phyloP scores from a whole-genome alignment of 2,113 vertebrate genomes.

The Neogobius melanostomus region DNA sequence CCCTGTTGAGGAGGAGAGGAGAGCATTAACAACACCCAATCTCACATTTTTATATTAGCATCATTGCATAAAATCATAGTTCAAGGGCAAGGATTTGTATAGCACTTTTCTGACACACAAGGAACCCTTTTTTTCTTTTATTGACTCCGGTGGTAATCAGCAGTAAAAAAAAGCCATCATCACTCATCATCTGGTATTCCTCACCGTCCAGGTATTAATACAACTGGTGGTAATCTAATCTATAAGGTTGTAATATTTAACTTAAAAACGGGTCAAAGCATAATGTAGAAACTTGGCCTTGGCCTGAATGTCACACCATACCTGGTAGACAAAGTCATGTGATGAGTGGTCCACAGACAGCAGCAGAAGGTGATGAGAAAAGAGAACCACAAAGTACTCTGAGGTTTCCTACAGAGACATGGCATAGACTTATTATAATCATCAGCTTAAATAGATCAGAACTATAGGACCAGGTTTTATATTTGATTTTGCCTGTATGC shows the following conservation, averaged over 20 bases:
- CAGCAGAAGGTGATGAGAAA: slow-evolving; percentile 81
- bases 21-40: background rate
- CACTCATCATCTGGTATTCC: too few species aligned
- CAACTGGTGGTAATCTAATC: too few species aligned
- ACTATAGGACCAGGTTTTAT: background rate
- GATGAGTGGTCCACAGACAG: slow-evolving; percentile 75
- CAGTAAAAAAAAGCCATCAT: too few species aligned
- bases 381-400: slow-evolving; percentile 79
- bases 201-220: too few species aligned
- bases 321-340: slow-evolving; percentile 78
- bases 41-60: too few species aligned
- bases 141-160: too few species aligned
- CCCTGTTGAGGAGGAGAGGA: slow-evolving; percentile 66
- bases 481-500: background rate
- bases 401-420: slow-evolving; percentile 68
- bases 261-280: too few species aligned
- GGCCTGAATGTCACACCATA: slow-evolving; percentile 34
- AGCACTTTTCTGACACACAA: too few species aligned
- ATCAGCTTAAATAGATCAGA: background rate
- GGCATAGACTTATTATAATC: background rate
- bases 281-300: background rate
- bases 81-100: too few species aligned
- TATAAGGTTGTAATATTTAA: too few species aligned
- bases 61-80: too few species aligned
- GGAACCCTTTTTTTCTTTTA: too few species aligned